phyloP scores from a whole-genome alignment of 2,888 invertebrate species.

The Phortica okadai region DNA sequence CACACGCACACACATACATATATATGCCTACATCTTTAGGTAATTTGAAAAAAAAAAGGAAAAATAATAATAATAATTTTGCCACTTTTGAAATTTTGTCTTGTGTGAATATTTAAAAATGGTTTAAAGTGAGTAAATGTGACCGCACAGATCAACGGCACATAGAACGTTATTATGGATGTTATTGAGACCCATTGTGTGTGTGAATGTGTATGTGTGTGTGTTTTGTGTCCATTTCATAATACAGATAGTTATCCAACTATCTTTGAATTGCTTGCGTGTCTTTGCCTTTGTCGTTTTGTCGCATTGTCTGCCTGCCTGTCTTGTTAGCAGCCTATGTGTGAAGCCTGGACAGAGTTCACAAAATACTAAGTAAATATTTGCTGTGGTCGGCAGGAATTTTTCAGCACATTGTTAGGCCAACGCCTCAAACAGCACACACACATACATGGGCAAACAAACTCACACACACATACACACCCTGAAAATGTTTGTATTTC shows the following conservation, averaged over 20 bases:
- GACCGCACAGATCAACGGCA: neutral
- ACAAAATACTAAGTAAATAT: slow-evolving; percentile 66
- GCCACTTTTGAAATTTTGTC: neutral
- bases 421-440: slow-evolving; percentile 38
- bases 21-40: slow-evolving; percentile 5
- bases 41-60: neutral
- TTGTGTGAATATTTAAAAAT: neutral
- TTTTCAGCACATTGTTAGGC: slow-evolving; percentile 58
- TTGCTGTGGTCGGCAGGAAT: slow-evolving; percentile 68
- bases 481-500: slow-evolving; percentile 50
- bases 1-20: slow-evolving; percentile 5
- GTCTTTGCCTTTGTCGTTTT: slow-evolving; percentile 4
- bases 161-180: neutral
- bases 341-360: neutral
- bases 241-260: neutral
- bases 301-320: slow-evolving; percentile 37
- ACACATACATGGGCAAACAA: slow-evolving; percentile 43
- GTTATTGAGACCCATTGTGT: slow-evolving; percentile 32
- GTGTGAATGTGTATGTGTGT: neutral
- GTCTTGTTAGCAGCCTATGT: slow-evolving; percentile 37
- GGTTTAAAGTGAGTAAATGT: neutral
- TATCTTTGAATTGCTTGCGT: slow-evolving; percentile 1
- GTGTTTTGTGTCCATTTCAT: neutral
- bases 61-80: neutral
- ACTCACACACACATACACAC: slow-evolving; percentile 37